These are phyloP conservation scores for Semicossyphus pulcher DNA, from an alignment of 2,113 vertebrate species.

Conservation along the genomic window DNA sequence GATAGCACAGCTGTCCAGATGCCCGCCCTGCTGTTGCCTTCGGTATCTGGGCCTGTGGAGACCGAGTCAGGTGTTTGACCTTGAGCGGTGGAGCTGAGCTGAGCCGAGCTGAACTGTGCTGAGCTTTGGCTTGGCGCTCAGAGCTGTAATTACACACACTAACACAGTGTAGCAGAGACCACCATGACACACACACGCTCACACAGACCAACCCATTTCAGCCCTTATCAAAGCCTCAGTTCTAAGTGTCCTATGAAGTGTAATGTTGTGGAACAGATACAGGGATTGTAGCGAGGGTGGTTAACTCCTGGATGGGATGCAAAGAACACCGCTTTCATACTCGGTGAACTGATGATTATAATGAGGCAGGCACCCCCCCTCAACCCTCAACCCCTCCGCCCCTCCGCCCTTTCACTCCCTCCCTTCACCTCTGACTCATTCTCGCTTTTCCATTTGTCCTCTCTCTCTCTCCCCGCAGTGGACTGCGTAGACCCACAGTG, in stretches of 20 bases:
- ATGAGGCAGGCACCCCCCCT: constrained; percentile 61
- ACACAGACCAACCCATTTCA: constrained; percentile 64
- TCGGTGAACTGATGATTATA: constrained; percentile 80
- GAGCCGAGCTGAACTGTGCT: constrained; percentile 61
- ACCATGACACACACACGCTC: constrained; percentile 41
- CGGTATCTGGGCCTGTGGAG: constrained; percentile 34
- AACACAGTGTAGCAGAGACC: constrained; percentile 49
- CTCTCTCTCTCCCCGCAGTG: constrained; percentile 80
- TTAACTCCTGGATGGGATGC: constrained; percentile 83
- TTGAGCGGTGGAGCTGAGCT: constrained; percentile 68
- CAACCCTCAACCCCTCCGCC: neutral
- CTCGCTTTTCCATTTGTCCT: constrained; percentile 10
- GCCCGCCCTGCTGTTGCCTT: constrained; percentile 18
- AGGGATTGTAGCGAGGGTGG: constrained; percentile 78
- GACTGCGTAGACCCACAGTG: constrained; percentile 95
- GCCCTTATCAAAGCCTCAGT: constrained; percentile 75
- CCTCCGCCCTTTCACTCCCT: constrained; percentile 18
- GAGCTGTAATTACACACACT: constrained; percentile 81
- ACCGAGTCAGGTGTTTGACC: constrained; percentile 74
- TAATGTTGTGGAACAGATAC: constrained; percentile 84
- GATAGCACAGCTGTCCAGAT: constrained; percentile 37
- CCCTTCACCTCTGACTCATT: constrained; percentile 58
- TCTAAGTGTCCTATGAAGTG: constrained; percentile 83
- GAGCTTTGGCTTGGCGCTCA: constrained; percentile 69
- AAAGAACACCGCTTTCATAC: constrained; percentile 84